Conservation (phyloP, 1,140 invertebrate genomes). For the Bombus confusus region DNA sequence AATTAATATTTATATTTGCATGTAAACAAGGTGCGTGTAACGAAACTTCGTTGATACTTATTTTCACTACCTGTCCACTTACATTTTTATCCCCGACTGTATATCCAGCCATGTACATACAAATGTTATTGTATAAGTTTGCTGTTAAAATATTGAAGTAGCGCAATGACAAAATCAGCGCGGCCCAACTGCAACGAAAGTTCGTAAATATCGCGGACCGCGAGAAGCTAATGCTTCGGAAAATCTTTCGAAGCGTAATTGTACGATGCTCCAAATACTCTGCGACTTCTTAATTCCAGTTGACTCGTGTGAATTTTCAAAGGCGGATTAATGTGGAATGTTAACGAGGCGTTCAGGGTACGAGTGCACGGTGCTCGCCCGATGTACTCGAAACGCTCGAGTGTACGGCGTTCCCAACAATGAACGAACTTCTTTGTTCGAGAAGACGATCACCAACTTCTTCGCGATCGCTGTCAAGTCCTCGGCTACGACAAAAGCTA, state of each 20-base stretch:
- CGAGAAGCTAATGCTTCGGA: too few species aligned
- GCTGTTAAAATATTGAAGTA: too few species aligned
- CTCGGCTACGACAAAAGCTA: constrained; percentile 22
- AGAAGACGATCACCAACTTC: constrained; percentile 1
- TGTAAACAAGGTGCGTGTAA: too few species aligned
- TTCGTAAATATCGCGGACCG: too few species aligned
- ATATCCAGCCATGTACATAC: too few species aligned
- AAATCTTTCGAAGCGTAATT: not conserved
- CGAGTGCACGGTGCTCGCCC: not conserved
- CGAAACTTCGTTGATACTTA: too few species aligned
- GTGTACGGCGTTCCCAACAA: constrained; percentile 1
- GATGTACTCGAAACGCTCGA: not conserved
- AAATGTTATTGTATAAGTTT: too few species aligned
- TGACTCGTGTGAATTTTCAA: constrained; percentile 17
- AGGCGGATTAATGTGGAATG: constrained; percentile 11
- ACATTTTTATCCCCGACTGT: too few species aligned
- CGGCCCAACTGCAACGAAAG: too few species aligned
- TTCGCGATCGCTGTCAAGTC: not conserved
- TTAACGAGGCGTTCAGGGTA: constrained; percentile 10
- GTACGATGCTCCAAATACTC: not conserved
- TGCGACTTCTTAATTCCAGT: not conserved
- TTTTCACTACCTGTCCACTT: too few species aligned
- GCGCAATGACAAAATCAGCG: too few species aligned
- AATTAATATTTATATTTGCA: too few species aligned
- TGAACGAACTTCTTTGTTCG: constrained; percentile 45